Base-by-base conservation (phyloP, 2,888 invertebrate genomes). In the Zygogramma bicolorata region DNA sequence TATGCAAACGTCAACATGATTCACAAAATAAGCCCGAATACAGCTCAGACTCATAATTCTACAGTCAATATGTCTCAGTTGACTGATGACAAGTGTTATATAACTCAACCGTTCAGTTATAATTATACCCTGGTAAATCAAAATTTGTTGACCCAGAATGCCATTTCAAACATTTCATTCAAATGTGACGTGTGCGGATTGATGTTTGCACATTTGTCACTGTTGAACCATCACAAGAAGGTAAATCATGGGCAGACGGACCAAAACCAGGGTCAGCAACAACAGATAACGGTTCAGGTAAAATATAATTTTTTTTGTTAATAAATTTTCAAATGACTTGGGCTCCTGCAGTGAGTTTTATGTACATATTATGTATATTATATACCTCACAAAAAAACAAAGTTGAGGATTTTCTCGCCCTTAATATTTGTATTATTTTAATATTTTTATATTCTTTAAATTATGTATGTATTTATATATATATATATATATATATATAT, bases 121-220 rank as follows among this genome's bases (percentile, higher is more conserved):
- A 95, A 95, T 84, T 95, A 95, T 88, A 94, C 95, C 2, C 88
- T 95, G 79, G 87, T 88, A 31, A 95, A 95, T 87, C 95, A 95
- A 86, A 95, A 95, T 94, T 94, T 94, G 81, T 89, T 95, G 72
- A 92, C 93, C 22, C 92, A 93, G 84, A 93, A 93, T 81, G 91
- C 93, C 69, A 93, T 93, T 84, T 92, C 94, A 15, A 95, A 94
- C 84, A 94, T 95, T 27, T 94, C 94, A 80, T 95, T 95, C 85
- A 96, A 95, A 87, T 95, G 95, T 87, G 95, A 96, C 86, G 93
- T 95, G 7, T 95, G 95, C 83, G 95, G 95, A 57, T 88, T 95
- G 73, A 95, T 95, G 90, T 96, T 95, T 86, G 93, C 94, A 0
- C 95, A 95, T 84, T 89, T 95, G 76, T 92, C 94, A 59, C 86